Percentiles rank a stretch among this genome's conserved stretches.
Conservation (phyloP, 2,888 invertebrate species). For the Cheilosia pagana region DNA sequence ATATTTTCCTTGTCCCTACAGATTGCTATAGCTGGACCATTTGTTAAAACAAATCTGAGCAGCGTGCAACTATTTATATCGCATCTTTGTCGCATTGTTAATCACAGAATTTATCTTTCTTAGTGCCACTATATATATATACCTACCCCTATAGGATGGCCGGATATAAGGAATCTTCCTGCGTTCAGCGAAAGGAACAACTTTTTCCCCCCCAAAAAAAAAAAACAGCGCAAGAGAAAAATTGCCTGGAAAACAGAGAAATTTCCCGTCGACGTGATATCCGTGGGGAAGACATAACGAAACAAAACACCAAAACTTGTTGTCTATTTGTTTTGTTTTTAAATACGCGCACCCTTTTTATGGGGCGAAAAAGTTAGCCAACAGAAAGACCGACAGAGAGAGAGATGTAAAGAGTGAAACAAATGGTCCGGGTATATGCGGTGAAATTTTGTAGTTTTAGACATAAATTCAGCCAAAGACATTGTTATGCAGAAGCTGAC, state of each 20-base stretch:
- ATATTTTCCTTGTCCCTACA: slow-evolving; percentile 72
- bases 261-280: slow-evolving; percentile 71
- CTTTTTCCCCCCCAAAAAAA: slow-evolving; percentile 48
- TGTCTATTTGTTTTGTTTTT: slow-evolving; percentile 39
- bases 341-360: slow-evolving; percentile 45
- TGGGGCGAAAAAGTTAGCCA: slow-evolving; percentile 33
- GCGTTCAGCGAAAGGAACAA: slow-evolving; percentile 55
- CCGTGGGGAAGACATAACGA: slow-evolving; percentile 60
- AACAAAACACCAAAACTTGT: slow-evolving; percentile 39
- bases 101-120: slow-evolving; percentile 72
- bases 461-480: slow-evolving; percentile 64
- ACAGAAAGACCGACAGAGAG: too few species aligned
- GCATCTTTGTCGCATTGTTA: slow-evolving; percentile 75
- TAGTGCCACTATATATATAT: slow-evolving; percentile 7
- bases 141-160: neutral
- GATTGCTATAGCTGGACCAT: slow-evolving; percentile 63
- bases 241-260: slow-evolving; percentile 62
- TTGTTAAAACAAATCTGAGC: slow-evolving; percentile 70
- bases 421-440: slow-evolving; percentile 62
- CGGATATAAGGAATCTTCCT: slow-evolving; percentile 61
- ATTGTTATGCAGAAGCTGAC: slow-evolving; percentile 58
- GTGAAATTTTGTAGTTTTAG: slow-evolving; percentile 65
- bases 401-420: neutral
- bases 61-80: slow-evolving; percentile 55
- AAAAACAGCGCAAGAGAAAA: slow-evolving; percentile 47